Base-by-base conservation (phyloP, 2,888 invertebrate species). In the Resseliella maxima region DNA sequence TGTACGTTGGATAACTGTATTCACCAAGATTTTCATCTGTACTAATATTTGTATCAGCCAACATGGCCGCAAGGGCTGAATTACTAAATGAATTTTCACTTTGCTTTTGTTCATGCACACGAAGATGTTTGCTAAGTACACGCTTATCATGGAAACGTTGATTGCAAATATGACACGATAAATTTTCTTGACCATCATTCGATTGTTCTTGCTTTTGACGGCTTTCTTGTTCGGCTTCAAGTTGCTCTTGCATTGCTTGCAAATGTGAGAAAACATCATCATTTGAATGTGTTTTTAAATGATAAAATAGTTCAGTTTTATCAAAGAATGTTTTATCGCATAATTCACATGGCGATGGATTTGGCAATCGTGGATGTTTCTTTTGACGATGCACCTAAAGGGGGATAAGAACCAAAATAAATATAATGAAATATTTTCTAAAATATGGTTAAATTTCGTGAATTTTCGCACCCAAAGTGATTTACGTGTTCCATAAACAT, bases 391-490 rank as follows among this genome's bases (percentile, higher is more conserved):
- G 91, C 85, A 91, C n/a, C n/a, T n/a, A n/a, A n/a, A n/a, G n/a
- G n/a, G n/a, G n/a, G n/a, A n/a, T n/a, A n/a, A n/a, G n/a, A n/a
- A n/a, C n/a, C n/a, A n/a, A n/a, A n/a, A n/a, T n/a, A n/a, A n/a
- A n/a, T n/a, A n/a, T n/a, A n/a, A n/a, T n/a, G n/a, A n/a, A n/a
- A n/a, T n/a, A n/a, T n/a, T n/a, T n/a, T n/a, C n/a, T n/a, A n/a
- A n/a, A n/a, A n/a, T n/a, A n/a, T n/a, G n/a, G n/a, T n/a, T n/a
- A n/a, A n/a, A n/a, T n/a, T n/a, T n/a, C n/a, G n/a, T n/a, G n/a
- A n/a, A n/a, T n/a, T n/a, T n/a, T n/a, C n/a, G n/a, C n/a, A n/a
- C 91, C 91, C 91, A 91, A 54, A 91, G 89, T 87, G 91, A 91
- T 88, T 91, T 91, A 24, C 91, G 89, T 1, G 91, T 91, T 86